Base-by-base conservation (phyloP, 2,888 invertebrate genomes). In the Mylabris sibirica region DNA sequence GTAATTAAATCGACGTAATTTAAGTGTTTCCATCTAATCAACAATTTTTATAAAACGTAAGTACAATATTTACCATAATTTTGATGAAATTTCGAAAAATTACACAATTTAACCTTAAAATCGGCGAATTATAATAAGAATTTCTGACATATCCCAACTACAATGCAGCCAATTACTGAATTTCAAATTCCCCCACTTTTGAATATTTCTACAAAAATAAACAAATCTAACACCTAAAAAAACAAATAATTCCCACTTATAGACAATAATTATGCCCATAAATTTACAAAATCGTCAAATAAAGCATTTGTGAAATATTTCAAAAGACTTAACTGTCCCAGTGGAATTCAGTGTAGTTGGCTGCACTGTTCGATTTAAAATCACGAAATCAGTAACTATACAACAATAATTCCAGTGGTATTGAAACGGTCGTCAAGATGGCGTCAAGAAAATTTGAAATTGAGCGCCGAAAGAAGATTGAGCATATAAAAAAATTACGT, bases 401-500 rank as follows among this genome's bases (percentile, higher is more conserved):
- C 72, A 74, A 49, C 59, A 38, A 59, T 41, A 14, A 34, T n/a
- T 41, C 53, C 59, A 63, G 67, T 24, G 59, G 20, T 38, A 12
- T 6, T 8, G 22, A 53, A 66, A 62, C 30, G 30, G 26, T 0
- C 30, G 30, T 30, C 8, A 1, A 30, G 30, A 60, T 79, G 74
- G 69, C 77, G 34, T 73, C 76, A 1, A 77, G 76, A 72, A 74
- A 75, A 30, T 74, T 75, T 73, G 82, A 84, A 68, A 76, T 81
- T 60, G 84, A 85, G 79, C 75, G 85, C 73, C 78, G 87, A 79
- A 74, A 86, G 81, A 63, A 87, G 76, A 68, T 87, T 81, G 83
- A 84, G 70, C 87, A 86, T 76, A 88, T 84, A 79, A 77, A 84
- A 74, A 76, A 85, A 84, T 72, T 76, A 84, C 84, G 72, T 70